Evolutionary conservation across 2,113 vertebrate genomes (phyloP), one percentile per base, ranked within the genome.

Genomic region (Carlito syrichta): DNA sequence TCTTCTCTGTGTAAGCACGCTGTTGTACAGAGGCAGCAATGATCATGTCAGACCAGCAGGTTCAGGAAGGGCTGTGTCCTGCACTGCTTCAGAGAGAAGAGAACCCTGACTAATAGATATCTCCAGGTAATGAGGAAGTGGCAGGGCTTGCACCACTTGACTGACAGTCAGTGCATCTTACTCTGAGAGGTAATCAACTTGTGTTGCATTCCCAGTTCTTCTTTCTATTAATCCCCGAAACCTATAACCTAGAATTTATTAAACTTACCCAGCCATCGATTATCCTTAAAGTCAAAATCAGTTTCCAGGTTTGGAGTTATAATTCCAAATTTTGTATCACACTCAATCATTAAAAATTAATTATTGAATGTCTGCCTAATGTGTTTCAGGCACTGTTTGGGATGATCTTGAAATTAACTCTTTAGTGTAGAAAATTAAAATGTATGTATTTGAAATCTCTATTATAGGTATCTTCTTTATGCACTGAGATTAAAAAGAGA

Each of bases 401-500:
- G 54, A 91, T 87, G 76, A 56, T 88, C 86, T 66, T 89, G 17
- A 91, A 74, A 63, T 77, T 71, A 19, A 79, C 5, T 71, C 35
- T 5, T 68, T 82, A 68, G 56, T 50, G 17, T 88, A 91, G 22
- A 86, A 77, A 23, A 82, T 68, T 50, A 86, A 78, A 82, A 86
- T 62, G 25, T 52, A 91, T 88, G 82, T 48, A 45, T 56, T 88
- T 66, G 30, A 96, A 63, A 25, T 81, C 27, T 77, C 22, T 69
- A 1, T 62, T 83, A 45, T 58, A 66, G 13, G 16, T 84, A 85
- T 40, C 43, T 68, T 20, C 13, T 84, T 86, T 8, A 79, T 58
- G 94, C 62, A 93, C 19, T 40, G 60, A 78, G 50, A 22, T 93
- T 91, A 52, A 76, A 91, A 63, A 76, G 62, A 95, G 23, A 95